Evolutionary conservation across 2,888 invertebrate species (phyloP).

Genomic region (Hypercompe scribonia): DNA sequence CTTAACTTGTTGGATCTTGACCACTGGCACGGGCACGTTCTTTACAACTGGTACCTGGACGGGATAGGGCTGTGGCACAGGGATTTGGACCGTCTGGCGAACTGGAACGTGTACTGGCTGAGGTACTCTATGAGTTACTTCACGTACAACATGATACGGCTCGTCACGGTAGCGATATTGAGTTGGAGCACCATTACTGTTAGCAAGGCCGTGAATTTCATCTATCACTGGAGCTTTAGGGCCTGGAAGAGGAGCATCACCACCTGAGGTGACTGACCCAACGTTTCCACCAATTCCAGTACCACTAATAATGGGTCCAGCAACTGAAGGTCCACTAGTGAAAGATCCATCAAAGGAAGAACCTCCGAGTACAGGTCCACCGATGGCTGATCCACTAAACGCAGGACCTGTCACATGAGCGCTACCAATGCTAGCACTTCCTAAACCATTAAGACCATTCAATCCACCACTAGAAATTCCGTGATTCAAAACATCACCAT

Average conservation of each 20-base stretch:
- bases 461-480: constrained; percentile 3
- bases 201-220: constrained; percentile 78
- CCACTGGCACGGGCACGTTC: constrained; percentile 85
- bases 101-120: constrained; percentile 85
- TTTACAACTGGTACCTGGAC: constrained; percentile 85
- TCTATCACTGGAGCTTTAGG: constrained; percentile 75
- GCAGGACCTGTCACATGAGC: background rate
- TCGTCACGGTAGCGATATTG: constrained; percentile 78
- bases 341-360: constrained; percentile 9
- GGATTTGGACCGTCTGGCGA: constrained; percentile 83
- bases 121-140: constrained; percentile 85
- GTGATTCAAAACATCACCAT: constrained; percentile 6
- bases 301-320: constrained; percentile 21
- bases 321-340: constrained; percentile 19
- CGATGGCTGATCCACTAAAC: background rate
- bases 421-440: background rate
- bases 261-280: constrained; percentile 45
- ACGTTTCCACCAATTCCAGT: constrained; percentile 23
- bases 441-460: background rate
- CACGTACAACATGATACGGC: constrained; percentile 75
- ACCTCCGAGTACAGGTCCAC: background rate
- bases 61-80: constrained; percentile 87
- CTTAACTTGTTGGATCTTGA: constrained; percentile 84
- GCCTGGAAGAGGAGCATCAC: constrained; percentile 67
- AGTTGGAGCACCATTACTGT: constrained; percentile 75